Evolutionary conservation across 2,888 invertebrate species (phyloP).

Genomic region (Pseudococcus viburni): DNA sequence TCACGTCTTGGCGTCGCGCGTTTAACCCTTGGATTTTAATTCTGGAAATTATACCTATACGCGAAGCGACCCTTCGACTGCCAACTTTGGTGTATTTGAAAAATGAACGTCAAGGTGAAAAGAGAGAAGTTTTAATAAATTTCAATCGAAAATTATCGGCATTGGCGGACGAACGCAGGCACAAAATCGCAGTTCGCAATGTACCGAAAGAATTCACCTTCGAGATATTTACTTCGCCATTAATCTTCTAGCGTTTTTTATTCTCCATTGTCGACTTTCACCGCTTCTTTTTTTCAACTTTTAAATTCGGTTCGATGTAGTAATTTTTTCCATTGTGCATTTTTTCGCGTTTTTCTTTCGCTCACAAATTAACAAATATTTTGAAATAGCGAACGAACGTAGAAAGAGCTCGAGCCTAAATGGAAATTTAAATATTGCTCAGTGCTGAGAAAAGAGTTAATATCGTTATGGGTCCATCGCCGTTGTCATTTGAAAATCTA

Average conservation of each 20-base stretch:
- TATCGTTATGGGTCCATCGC: not conserved
- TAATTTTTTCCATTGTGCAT: constrained; percentile 2
- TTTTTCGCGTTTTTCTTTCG: not conserved
- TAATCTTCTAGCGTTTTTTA: constrained; percentile 47
- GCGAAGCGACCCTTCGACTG: not conserved
- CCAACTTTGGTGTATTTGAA: constrained; percentile 28
- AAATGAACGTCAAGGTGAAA: constrained; percentile 31
- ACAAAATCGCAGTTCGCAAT: constrained; percentile 33
- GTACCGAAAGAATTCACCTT: constrained; percentile 40
- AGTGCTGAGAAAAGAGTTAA: not conserved
- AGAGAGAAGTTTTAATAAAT: constrained; percentile 47
- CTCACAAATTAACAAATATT: constrained; percentile 42
- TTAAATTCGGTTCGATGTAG: not conserved
- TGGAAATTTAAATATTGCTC: not conserved
- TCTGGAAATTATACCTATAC: constrained; percentile 14
- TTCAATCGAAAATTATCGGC: constrained; percentile 40
- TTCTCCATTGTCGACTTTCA: constrained; percentile 43
- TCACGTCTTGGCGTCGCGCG: not conserved
- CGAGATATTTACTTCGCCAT: constrained; percentile 52
- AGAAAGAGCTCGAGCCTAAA: not conserved
- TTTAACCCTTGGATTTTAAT: constrained; percentile 5
- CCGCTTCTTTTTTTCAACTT: constrained; percentile 1
- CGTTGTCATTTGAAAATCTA: not conserved
- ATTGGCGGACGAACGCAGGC: not conserved
- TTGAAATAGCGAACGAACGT: not conserved